These are phyloP conservation scores for Dendrolimus houi DNA, from an alignment of 2,888 invertebrate genomes.

Conservation along the genomic window DNA sequence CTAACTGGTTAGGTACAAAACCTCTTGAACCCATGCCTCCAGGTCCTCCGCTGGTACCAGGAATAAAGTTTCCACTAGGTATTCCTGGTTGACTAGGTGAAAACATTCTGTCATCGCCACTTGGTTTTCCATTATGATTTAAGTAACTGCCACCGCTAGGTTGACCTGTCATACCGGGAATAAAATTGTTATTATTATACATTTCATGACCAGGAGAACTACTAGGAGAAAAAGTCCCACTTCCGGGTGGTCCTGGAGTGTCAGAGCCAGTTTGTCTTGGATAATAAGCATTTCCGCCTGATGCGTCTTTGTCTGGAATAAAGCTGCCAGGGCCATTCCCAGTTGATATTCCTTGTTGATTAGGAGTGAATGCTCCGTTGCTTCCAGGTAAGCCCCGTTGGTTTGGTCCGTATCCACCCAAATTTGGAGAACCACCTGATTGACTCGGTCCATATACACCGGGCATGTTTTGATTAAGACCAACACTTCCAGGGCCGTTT, in stretches of 20 bases:
- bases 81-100: background rate
- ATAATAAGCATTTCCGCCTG: background rate
- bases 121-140: background rate
- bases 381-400: constrained; percentile 8
- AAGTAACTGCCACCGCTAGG: background rate
- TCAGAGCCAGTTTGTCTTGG: background rate
- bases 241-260: background rate
- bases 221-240: background rate
- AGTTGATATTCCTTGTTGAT: background rate
- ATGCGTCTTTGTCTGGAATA: background rate
- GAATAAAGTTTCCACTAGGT: background rate
- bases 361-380: background rate
- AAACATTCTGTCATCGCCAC: background rate
- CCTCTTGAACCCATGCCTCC: constrained; percentile 2
- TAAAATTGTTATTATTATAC: background rate
- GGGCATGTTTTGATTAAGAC: constrained; percentile 4
- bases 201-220: background rate
- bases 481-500: background rate
- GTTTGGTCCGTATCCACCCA: constrained; percentile 6
- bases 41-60: background rate
- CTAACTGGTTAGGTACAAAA: constrained; percentile 2
- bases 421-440: constrained; percentile 9
- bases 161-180: background rate
- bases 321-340: background rate
- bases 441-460: constrained; percentile 10